phyloP scores from a whole-genome alignment of 2,113 vertebrate species.

The Pyrgilauda ruficollis region DNA sequence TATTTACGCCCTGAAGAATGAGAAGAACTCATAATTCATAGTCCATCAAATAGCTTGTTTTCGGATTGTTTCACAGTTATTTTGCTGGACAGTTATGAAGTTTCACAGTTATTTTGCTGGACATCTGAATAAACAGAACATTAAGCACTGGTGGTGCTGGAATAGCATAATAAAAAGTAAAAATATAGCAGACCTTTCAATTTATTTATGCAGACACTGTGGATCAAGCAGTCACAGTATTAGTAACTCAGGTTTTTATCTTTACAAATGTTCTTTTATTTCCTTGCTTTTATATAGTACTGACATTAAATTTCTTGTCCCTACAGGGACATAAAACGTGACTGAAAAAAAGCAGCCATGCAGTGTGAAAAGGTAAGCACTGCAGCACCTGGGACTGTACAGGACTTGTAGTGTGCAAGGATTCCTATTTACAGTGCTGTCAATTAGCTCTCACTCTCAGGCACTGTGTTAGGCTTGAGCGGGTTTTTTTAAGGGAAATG shows the following conservation, averaged over 20 bases:
- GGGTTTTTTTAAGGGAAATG: neutral
- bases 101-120: neutral
- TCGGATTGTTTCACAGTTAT: neutral
- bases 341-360: neutral
- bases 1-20: neutral
- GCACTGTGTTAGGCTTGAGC: neutral
- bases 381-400: neutral
- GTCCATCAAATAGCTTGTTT: neutral
- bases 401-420: neutral
- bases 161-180: neutral
- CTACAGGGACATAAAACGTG: fast-evolving
- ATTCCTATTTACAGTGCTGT: neutral
- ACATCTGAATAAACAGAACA: constrained; percentile 5
- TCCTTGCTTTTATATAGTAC: neutral
- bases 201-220: neutral
- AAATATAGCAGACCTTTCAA: neutral
- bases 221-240: neutral
- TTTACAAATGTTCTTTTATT: neutral
- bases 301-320: neutral
- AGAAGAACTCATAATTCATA: neutral
- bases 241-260: neutral
- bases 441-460: neutral
- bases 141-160: neutral
- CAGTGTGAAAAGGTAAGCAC: neutral
- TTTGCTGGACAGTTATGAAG: neutral